phyloP scores from a whole-genome alignment of 2,797 vertebrate species.

The Oophaga sylvatica region DNA sequence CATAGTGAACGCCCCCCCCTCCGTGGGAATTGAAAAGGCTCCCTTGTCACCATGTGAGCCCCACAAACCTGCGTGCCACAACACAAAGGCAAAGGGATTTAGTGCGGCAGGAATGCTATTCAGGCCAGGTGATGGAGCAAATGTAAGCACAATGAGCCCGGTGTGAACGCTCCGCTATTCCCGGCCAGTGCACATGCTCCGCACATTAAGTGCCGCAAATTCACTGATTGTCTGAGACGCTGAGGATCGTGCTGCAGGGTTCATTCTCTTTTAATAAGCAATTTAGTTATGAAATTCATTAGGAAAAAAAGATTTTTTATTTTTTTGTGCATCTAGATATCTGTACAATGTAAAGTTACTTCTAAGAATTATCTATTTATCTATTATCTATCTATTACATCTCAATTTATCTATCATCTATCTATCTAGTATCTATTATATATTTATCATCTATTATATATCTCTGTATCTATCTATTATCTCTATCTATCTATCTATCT shows the following conservation, averaged over 20 bases:
- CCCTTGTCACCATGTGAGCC: constrained; percentile 54
- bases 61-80: constrained; percentile 54
- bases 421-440: no score
- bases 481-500: no score
- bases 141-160: constrained; percentile 35
- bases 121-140: constrained; percentile 45
- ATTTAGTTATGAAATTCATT: neutral
- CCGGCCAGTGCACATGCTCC: neutral
- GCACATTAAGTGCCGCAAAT: neutral
- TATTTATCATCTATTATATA: no score
- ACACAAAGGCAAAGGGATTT: constrained; percentile 52
- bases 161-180: constrained; percentile 12
- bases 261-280: neutral
- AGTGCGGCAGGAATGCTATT: neutral
- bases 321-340: neutral
- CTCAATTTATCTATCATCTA: neutral
- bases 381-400: neutral
- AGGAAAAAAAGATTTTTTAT: neutral
- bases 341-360: no score
- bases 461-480: no score
- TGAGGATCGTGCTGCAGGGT: neutral
- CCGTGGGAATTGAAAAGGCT: constrained; percentile 53
- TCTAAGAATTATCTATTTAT: neutral
- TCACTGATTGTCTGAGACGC: constrained; percentile 4
- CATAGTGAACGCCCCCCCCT: constrained; percentile 41